Evolutionary conservation across 2,888 invertebrate genomes (phyloP), one percentile per base, ranked within the genome.

Genomic region (Prosopocoilus inquinatus): DNA sequence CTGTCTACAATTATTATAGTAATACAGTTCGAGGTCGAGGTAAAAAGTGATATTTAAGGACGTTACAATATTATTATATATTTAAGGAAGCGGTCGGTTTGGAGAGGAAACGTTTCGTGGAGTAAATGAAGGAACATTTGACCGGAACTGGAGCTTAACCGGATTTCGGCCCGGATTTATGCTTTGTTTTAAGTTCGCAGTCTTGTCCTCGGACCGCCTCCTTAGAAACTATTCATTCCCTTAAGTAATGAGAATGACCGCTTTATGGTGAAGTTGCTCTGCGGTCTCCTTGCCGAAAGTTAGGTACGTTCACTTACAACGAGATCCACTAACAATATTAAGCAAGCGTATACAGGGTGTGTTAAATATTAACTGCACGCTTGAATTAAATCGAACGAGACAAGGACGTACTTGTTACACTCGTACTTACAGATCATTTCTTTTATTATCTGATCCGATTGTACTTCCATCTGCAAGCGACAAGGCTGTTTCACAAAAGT

Each of bases 121-220:
- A 56, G 47, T 57, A 59, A 57, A 58, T 56, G 54, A 35, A 54
- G 45, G 45, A 54, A 61, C 60, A 58, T 66, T 64, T 69, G 69
- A 69, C 71, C 71, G 71, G 71, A 71, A 69, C 66, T 67, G 63
- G 64, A 64, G 65, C 63, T 67, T 64, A 66, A 67, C 67, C 67
- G 69, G 69, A 69, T 66, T 65, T 62, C 61, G 50, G 59, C 61
- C 64, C 65, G 68, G 69, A 67, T 62, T 68, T 66, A 57, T 63
- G 66, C 70, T 67, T 70, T 67, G 69, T 71, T 70, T 70, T 67
- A 69, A 67, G 64, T 66, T 62, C 53, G 58, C 56, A 63, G 63
- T 56, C 53, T 62, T 67, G 64, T 67, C 63, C 60, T 52, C 64
- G 61, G 62, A 54, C 63, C 64, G 60, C 59, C 57, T 59, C 61